Conservation (phyloP, 2,888 invertebrate genomes). For the Noctua pronuba region DNA sequence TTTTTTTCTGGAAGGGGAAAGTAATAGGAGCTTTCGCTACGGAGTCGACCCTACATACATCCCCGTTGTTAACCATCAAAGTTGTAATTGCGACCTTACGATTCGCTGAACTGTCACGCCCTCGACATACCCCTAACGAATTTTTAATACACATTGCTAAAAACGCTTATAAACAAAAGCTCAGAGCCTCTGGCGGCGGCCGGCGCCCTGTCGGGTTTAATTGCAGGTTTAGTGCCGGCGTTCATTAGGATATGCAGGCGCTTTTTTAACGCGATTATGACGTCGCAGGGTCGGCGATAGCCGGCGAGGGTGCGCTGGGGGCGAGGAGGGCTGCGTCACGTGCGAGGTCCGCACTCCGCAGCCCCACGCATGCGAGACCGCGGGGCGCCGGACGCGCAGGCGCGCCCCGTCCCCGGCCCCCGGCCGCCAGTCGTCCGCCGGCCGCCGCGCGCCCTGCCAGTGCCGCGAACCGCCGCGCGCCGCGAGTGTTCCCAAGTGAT, state of each 20-base stretch:
- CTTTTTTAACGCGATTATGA: constrained; percentile 89
- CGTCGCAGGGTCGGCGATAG: constrained; percentile 84
- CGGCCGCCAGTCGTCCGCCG: constrained; percentile 90
- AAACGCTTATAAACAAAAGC: constrained; percentile 83
- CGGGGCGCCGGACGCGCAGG: constrained; percentile 87
- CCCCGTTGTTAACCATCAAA: constrained; percentile 78
- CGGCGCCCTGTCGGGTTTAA: constrained; percentile 81
- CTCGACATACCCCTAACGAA: constrained; percentile 80
- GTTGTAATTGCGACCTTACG: constrained; percentile 86
- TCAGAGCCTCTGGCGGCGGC: constrained; percentile 75
- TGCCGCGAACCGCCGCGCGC: constrained; percentile 72
- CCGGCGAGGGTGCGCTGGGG: constrained; percentile 83
- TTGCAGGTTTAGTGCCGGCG: constrained; percentile 87
- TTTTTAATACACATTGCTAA: constrained; percentile 85
- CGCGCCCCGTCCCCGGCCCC: constrained; percentile 81
- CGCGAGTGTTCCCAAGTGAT: constrained; percentile 88
- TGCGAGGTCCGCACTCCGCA: constrained; percentile 90
- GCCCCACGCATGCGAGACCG: constrained; percentile 90
- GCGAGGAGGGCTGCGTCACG: constrained; percentile 90
- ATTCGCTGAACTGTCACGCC: constrained; percentile 83
- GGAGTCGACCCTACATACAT: constrained; percentile 72
- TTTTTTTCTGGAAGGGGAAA: constrained; percentile 79
- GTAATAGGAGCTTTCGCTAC: constrained; percentile 78
- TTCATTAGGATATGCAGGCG: constrained; percentile 89
- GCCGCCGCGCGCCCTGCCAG: constrained; percentile 87